Conservation (phyloP, 2,888 invertebrate species). For the Nephrocerus scutellatus region DNA sequence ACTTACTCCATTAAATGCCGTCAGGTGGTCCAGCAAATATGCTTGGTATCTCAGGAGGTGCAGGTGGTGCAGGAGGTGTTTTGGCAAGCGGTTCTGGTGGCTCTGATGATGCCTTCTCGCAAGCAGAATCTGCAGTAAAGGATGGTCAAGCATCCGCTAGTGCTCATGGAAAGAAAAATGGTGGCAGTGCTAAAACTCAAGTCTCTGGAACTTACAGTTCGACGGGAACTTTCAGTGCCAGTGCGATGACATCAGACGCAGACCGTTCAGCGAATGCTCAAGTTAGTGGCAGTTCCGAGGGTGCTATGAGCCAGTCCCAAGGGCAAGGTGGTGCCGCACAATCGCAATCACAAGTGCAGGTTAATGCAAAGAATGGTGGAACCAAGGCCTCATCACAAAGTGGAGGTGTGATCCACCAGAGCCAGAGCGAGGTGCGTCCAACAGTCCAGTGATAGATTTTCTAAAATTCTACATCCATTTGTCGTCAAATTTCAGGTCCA, state of each 20-base stretch:
- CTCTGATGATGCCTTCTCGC: conserved; percentile 64
- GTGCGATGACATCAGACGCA: conserved; percentile 69
- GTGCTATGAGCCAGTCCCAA: conserved; percentile 69
- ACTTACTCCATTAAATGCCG: background rate
- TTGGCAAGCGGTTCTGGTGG: conserved; percentile 18
- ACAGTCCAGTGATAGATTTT: too few relatives aligned
- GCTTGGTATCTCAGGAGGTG: conserved; percentile 16
- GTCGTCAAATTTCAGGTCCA: conserved; percentile 68
- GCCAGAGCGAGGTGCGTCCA: conserved; percentile 43
- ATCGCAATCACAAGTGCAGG: conserved; percentile 69
- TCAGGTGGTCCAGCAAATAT: conserved; percentile 19
- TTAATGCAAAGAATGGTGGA: conserved; percentile 68
- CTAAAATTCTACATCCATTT: background rate
- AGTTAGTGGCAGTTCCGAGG: conserved; percentile 62
- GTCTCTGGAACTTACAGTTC: conserved; percentile 74
- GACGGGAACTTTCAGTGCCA: conserved; percentile 73
- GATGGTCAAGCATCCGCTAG: conserved; percentile 70
- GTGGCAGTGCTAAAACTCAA: conserved; percentile 73
- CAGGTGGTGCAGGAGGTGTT: conserved; percentile 12
- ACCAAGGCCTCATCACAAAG: conserved; percentile 70
- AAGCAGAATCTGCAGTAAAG: conserved; percentile 53
- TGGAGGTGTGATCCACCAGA: conserved; percentile 68
- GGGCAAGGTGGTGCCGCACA: conserved; percentile 66
- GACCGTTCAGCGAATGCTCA: conserved; percentile 62
- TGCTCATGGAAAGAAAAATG: conserved; percentile 67